Base-by-base conservation (phyloP, 2,888 invertebrate species). In the Euproctis similis region DNA sequence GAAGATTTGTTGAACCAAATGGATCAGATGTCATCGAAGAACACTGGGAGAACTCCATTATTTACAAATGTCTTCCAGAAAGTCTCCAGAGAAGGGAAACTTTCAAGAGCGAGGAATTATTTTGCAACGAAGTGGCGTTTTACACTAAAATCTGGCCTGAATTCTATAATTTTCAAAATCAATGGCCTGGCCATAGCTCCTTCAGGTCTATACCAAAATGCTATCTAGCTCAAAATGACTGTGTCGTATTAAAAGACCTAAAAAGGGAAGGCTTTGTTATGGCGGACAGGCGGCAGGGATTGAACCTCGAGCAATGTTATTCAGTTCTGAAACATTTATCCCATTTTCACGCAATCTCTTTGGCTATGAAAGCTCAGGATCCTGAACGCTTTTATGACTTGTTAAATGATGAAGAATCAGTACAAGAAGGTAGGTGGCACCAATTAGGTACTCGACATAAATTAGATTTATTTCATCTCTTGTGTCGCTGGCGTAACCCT, bases 81-180 rank as follows among this genome's bases (percentile, higher is more conserved):
- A 90, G 88, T 38, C 71, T 80, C 6, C 77, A 86, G 10, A 75
- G 87, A 14, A 72, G 91, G n/a, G 90, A 91, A 49, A 88, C 89
- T 0, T 91, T 87, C 52, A 91, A 91, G 61, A 90, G 91, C 53
- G 91, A 91, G 33, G 85, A 87, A 30, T 62, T 92, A 0, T 92
- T 92, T 57, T 86, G 88, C 51, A 92, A 92, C 46, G 92, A 92
- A 64, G 89, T 91, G 1, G 88, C 88, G 5, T 92, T 92, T 56
- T 92, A 92, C 55, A 91, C 87, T 16, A 86, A 87, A 46, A 90
- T 91, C 8, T 88, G 91, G 86, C 91, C 92, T 4, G 86, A 87
- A n/a, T 53, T 92, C 12, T 55, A 81, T 0, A 67, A 75, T 28
- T 89, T 90, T 42, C 91, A 91, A 57, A 54, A 62, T 3, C 62